These are phyloP conservation scores for Platycheirus albimanus DNA, from an alignment of 2,888 invertebrate species.

Conservation along the genomic window DNA sequence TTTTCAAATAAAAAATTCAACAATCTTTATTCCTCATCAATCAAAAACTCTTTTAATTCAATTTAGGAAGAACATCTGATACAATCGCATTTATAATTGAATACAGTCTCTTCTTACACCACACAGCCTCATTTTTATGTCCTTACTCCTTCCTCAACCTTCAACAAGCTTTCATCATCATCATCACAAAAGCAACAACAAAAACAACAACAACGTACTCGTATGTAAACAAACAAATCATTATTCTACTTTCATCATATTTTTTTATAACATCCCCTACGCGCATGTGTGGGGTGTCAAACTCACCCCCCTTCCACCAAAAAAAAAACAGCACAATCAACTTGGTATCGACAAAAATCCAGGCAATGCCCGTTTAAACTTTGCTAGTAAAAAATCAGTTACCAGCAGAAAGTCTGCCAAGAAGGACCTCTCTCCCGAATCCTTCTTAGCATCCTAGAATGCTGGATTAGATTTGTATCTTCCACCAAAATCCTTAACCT, in stretches of 20 bases:
- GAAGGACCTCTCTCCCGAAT: slow-evolving; percentile 27
- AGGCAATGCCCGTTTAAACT: slow-evolving; percentile 19
- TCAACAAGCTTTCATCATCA: neutral
- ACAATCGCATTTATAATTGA: neutral
- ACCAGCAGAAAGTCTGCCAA: slow-evolving; percentile 45
- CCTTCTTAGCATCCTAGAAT: slow-evolving; percentile 10
- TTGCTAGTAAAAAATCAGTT: slow-evolving; percentile 46
- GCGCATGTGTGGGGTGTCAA: slow-evolving; percentile 48
- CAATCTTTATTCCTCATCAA: neutral
- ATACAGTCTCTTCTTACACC: neutral
- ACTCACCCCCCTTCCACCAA: slow-evolving; percentile 25
- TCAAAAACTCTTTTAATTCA: neutral
- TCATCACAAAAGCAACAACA: slow-evolving; percentile 23
- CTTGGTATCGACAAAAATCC: slow-evolving; percentile 49
- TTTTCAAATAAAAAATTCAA: neutral
- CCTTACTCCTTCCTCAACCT: neutral
- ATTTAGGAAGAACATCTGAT: neutral
- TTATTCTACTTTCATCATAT: slow-evolving; percentile 33
- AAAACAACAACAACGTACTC: neutral
- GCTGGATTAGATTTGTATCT: slow-evolving; percentile 11
- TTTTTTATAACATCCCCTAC: neutral
- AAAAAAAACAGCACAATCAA: slow-evolving; percentile 1
- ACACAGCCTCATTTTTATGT: neutral
- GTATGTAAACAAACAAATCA: slow-evolving; percentile 53
- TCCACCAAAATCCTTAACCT: slow-evolving; percentile 26